Evolutionary conservation across 2,113 vertebrate species (phyloP).

Genomic region (Nycticebus coucang): DNA sequence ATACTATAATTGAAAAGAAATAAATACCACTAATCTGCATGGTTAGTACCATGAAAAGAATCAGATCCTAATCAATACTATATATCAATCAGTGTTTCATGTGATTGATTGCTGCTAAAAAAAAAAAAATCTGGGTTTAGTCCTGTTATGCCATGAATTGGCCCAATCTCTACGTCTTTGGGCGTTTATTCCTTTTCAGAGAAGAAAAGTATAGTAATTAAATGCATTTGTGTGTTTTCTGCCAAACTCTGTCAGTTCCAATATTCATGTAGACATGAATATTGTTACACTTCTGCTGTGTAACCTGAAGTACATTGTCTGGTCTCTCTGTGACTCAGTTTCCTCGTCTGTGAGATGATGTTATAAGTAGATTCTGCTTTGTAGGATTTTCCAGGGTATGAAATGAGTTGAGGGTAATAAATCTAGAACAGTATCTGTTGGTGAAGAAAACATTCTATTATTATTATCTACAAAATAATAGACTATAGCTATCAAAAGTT

Average conservation of each 20-base stretch:
- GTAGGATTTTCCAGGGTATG: too few relatives aligned
- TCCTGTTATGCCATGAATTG: background rate
- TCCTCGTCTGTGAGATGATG: background rate
- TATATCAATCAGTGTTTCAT: background rate
- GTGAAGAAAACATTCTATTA: background rate
- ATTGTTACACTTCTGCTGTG: too few relatives aligned
- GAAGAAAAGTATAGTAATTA: background rate
- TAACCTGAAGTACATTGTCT: background rate
- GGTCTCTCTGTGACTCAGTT: background rate
- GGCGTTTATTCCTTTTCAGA: background rate
- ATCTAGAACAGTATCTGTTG: background rate
- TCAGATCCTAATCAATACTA: background rate
- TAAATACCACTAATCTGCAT: background rate
- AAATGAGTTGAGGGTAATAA: background rate
- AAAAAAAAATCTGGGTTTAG: background rate
- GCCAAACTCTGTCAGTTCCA: background rate
- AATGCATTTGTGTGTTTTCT: accelerated
- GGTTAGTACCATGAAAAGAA: background rate
- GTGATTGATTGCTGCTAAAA: background rate
- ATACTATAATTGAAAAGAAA: background rate
- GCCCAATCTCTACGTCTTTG: background rate
- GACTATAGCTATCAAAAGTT: background rate
- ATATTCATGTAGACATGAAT: background rate
- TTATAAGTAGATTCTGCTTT: background rate
- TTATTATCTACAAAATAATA: background rate